Base-by-base conservation (phyloP, 1,140 invertebrate genomes). In the Carcinoscorpius rotundicauda region DNA sequence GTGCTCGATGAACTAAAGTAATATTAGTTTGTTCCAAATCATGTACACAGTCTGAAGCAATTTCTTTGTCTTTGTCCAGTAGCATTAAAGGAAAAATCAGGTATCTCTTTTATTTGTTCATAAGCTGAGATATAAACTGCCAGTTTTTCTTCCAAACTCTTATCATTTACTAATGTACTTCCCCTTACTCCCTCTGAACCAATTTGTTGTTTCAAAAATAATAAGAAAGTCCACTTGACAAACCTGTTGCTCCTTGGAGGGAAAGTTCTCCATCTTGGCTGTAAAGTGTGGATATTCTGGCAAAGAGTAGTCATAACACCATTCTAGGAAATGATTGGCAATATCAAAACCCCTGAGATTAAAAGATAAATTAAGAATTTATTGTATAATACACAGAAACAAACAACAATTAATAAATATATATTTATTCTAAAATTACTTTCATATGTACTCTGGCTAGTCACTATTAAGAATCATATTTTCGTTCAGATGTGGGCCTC, bases 251-350 rank as follows among this genome's bases (percentile, higher is more conserved):
- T 88, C 84, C 65, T 83, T 79, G 9, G 81, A 85, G 0, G 94
- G 89, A 73, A 85, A 89, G 69, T 85, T 81, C 49, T 84, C 81
- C 4, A 77, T 77, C 58, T 82, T 77, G 69, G 86, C 85, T 61
- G 79, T 81, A 73, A 87, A 98, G 77, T 87, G 88, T 3, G 93
- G 93, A 74, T 85, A 82, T 58, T 87, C 81, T 0, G 83, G 76
- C 62, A 84, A 82, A 0, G 85, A 89, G 76, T 98, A 97, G 73
- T 97, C 89, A 76, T 91, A 95, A 5, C 84, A 85, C 92, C 93
- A 97, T 78, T 98, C 94, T 68, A 90, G 83, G 76, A 97, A 96
- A 75, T 98, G 94, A 78, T 98, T 98, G 4, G 92, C 95, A 64
- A 98, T 79, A 78, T 98, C 95, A 79, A 94, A 98, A 1, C 88